Conservation (phyloP, 2,113 vertebrate genomes). For the Pangasianodon gigas region DNA sequence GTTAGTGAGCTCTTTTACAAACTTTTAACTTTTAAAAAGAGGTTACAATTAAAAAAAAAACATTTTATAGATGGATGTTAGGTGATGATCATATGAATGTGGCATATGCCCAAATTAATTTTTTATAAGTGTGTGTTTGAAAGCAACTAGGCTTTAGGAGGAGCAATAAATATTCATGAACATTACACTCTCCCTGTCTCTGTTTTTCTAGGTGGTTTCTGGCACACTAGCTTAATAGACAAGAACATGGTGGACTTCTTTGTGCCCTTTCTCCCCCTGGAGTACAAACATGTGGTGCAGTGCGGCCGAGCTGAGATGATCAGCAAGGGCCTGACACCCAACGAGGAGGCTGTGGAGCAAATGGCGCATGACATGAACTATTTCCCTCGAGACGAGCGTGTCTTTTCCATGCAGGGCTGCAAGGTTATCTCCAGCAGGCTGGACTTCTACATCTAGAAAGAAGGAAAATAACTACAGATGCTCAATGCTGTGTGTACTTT, state of each 20-base stretch:
- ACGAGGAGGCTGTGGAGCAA: slow-evolving; percentile 69
- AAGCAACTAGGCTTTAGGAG: background rate
- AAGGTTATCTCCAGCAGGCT: slow-evolving; percentile 89
- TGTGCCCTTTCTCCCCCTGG: slow-evolving; percentile 91
- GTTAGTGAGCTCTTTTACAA: no score
- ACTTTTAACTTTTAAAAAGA: background rate
- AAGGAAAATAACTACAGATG: background rate
- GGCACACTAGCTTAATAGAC: slow-evolving; percentile 90
- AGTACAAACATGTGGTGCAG: slow-evolving; percentile 86
- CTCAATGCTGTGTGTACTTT: slow-evolving; percentile 45
- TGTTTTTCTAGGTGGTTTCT: slow-evolving; percentile 84
- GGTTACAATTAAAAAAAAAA: no score
- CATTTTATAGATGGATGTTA: background rate
- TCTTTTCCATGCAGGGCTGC: slow-evolving; percentile 91
- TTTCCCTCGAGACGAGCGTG: slow-evolving; percentile 84
- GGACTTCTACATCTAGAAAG: slow-evolving; percentile 77
- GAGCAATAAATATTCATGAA: background rate
- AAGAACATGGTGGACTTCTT: slow-evolving; percentile 93
- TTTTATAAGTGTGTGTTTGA: background rate
- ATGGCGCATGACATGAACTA: slow-evolving; percentile 85
- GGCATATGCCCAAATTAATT: no score
- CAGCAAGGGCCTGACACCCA: slow-evolving; percentile 57
- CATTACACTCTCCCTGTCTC: background rate
- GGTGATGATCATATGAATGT: background rate
- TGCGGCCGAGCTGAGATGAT: slow-evolving; percentile 81